A percentile compares a stretch with the other conserved stretches of the same genome.
These are phyloP conservation scores for Gandaritis pyraliata DNA, from an alignment of 2,888 invertebrate genomes.

Conservation along the genomic window DNA sequence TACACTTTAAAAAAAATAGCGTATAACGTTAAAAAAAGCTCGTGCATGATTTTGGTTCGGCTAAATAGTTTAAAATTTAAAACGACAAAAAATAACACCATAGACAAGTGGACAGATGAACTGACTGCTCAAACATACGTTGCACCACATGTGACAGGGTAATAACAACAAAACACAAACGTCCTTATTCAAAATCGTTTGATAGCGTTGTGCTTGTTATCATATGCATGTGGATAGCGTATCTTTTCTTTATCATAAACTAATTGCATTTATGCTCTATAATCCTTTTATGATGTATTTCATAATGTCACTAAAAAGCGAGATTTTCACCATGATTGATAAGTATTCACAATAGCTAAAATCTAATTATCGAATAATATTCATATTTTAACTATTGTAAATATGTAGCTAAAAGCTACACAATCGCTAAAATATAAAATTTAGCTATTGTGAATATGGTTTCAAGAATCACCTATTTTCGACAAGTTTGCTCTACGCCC, in stretches of 20 bases:
- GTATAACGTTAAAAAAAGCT: too few relatives aligned
- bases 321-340: too few relatives aligned
- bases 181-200: neutral
- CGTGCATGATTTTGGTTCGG: neutral
- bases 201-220: neutral
- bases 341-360: too few relatives aligned
- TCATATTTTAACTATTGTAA: too few relatives aligned
- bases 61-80: slow-evolving; percentile 24
- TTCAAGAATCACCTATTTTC: slow-evolving; percentile 49
- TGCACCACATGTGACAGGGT: slow-evolving; percentile 60
- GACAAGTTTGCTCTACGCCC: slow-evolving; percentile 64
- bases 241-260: too few relatives aligned
- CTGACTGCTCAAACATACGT: slow-evolving; percentile 37
- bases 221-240: too few relatives aligned
- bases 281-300: too few relatives aligned
- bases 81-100: slow-evolving; percentile 17
- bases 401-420: too few relatives aligned
- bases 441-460: neutral
- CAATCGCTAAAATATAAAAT: neutral
- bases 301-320: too few relatives aligned
- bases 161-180: slow-evolving; percentile 50
- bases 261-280: too few relatives aligned
- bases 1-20: neutral
- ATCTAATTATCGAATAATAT: too few relatives aligned
- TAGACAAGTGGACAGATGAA: slow-evolving; percentile 19